A percentile compares a stretch with the other conserved stretches of the same genome.
These are phyloP conservation scores for Pentamera pediparva DNA, from an alignment of 53 echinoderm and acorn worm species.

Conservation along the genomic window DNA sequence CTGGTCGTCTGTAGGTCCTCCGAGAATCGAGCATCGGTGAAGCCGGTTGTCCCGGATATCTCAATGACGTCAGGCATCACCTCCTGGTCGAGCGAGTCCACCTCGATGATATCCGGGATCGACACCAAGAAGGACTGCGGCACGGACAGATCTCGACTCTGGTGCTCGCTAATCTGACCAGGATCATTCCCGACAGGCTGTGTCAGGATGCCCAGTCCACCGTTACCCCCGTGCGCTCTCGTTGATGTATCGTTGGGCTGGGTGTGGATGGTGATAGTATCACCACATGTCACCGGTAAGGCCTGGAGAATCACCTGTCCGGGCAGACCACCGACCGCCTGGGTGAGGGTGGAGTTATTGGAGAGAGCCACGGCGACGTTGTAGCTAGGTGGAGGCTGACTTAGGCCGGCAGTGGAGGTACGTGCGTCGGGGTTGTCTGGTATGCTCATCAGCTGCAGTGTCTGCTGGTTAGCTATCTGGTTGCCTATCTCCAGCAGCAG, in stretches of 20 bases:
- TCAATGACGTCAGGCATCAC: conserved; percentile 10
- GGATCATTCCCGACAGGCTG: background rate
- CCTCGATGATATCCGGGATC: conserved; percentile 21
- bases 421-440: background rate
- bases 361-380: conserved; percentile 64
- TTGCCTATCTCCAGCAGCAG: conserved; percentile 61
- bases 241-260: background rate
- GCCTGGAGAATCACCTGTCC: conserved; percentile 83
- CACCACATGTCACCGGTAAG: conserved; percentile 37
- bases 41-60: background rate
- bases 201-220: background rate
- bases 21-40: no score
- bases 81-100: conserved; percentile 5
- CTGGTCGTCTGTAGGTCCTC: background rate
- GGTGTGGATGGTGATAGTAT: conserved; percentile 23
- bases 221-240: background rate
- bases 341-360: conserved; percentile 33
- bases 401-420: conserved; percentile 13
- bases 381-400: conserved; percentile 81
- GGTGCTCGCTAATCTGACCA: background rate
- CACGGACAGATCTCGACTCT: background rate
- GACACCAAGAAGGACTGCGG: conserved; percentile 19
- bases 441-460: conserved; percentile 19
- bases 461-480: conserved; percentile 71
- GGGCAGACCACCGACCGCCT: conserved; percentile 24